A percentile compares a stretch with the other conserved stretches of the same genome.
Conservation (phyloP, 2,888 invertebrate species). For the Aleiodes testaceus region DNA sequence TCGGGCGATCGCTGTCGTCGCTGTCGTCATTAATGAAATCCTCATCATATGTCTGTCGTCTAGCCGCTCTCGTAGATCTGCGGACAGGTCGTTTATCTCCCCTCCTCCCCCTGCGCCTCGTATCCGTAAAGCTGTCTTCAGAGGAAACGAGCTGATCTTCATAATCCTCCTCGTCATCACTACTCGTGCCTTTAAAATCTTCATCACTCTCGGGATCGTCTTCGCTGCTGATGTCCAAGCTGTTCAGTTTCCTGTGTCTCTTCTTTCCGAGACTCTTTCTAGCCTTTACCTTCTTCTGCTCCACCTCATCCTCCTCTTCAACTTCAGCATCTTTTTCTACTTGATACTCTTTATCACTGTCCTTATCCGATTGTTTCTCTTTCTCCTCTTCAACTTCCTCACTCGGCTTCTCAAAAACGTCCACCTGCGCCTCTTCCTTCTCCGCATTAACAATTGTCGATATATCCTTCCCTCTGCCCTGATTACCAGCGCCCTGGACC, state of each 20-base stretch:
- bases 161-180: constrained; percentile 76
- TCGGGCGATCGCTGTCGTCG: constrained; percentile 76
- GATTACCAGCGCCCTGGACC: constrained; percentile 85
- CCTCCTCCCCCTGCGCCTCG: constrained; percentile 73
- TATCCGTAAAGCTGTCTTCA: constrained; percentile 76
- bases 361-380: constrained; percentile 64
- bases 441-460: constrained; percentile 88
- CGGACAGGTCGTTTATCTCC: constrained; percentile 73
- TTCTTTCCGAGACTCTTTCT: constrained; percentile 67
- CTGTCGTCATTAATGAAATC: constrained; percentile 77
- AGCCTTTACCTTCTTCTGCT: constrained; percentile 61
- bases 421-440: constrained; percentile 77
- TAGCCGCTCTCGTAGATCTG: constrained; percentile 75
- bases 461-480: constrained; percentile 92
- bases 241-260: constrained; percentile 85
- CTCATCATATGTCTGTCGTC: constrained; percentile 75
- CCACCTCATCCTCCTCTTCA: constrained; percentile 63
- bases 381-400: constrained; percentile 75
- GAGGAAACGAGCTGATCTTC: constrained; percentile 75
- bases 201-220: constrained; percentile 90
- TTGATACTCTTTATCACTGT: constrained; percentile 69
- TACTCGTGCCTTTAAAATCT: constrained; percentile 91
- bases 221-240: constrained; percentile 86
- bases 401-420: constrained; percentile 57
- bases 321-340: constrained; percentile 64